These are phyloP conservation scores for Cerastoderma edule DNA, from an alignment of 2,888 invertebrate species.

Conservation along the genomic window DNA sequence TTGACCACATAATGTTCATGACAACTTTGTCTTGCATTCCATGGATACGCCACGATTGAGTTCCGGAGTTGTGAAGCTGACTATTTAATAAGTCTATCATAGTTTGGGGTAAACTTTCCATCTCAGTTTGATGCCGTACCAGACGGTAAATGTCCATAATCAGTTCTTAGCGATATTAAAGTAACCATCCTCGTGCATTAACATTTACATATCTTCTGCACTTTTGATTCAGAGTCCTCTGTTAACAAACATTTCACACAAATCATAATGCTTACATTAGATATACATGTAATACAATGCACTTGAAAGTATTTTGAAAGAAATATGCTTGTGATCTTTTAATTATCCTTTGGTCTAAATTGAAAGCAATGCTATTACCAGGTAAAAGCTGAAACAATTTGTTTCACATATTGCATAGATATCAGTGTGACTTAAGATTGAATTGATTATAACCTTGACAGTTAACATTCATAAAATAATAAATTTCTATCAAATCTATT, in stretches of 20 bases:
- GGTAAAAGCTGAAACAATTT: too few species aligned
- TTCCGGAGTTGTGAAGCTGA: conserved; percentile 46
- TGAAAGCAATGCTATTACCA: too few species aligned
- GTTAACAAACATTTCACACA: background rate
- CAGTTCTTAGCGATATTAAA: background rate
- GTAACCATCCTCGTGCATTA: background rate
- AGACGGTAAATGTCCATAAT: conserved; percentile 29
- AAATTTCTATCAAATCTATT: too few species aligned
- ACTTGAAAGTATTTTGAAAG: background rate
- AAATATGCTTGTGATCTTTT: too few species aligned
- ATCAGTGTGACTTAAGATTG: too few species aligned
- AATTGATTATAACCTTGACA: too few species aligned
- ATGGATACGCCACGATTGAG: conserved; percentile 60
- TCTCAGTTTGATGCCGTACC: conserved; percentile 24
- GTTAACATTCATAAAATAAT: too few species aligned
- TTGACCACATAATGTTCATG: conserved; percentile 67
- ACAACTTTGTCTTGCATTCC: conserved; percentile 64
- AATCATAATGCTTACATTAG: too few species aligned
- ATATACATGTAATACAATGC: background rate
- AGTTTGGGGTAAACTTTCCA: conserved; percentile 59
- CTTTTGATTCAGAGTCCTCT: background rate
- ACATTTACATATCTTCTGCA: background rate
- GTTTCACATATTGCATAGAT: too few species aligned
- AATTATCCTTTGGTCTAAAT: too few species aligned
- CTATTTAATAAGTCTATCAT: conserved; percentile 59